Evolutionary conservation across 2,113 vertebrate species (phyloP).

Genomic region (Henicopernis longicauda): DNA sequence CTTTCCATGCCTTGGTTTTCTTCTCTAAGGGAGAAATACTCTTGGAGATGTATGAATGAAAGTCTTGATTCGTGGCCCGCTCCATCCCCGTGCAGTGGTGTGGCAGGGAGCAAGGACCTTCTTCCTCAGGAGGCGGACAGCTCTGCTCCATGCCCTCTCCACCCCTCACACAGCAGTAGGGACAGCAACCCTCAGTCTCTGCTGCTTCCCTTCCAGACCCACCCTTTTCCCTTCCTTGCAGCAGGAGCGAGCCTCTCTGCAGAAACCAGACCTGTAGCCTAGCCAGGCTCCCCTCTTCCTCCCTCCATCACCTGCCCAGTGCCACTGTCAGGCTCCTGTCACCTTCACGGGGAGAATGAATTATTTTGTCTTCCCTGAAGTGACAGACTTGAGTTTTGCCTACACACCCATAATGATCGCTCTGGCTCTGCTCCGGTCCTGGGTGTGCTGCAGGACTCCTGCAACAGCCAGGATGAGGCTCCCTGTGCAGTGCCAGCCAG

Average conservation of each 20-base stretch:
- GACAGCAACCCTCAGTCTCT: background rate
- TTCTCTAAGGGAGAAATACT: background rate
- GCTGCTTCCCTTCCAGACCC: background rate
- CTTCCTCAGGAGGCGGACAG: background rate
- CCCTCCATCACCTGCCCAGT: background rate
- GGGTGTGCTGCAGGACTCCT: background rate
- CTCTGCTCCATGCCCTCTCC: background rate
- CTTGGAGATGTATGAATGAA: background rate
- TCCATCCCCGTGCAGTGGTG: background rate
- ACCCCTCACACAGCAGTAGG: background rate
- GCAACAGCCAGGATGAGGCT: background rate
- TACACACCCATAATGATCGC: background rate
- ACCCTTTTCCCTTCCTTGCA: background rate
- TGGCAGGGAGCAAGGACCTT: background rate
- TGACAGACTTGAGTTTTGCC: background rate
- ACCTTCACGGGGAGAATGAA: background rate
- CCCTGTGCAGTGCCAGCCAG: background rate
- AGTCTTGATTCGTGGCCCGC: rapidly evolving
- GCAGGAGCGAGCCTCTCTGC: background rate
- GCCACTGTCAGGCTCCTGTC: background rate
- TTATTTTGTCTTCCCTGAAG: background rate
- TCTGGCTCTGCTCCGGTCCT: background rate
- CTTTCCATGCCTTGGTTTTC: background rate
- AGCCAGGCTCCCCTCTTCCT: background rate
- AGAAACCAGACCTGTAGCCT: background rate